Base-by-base conservation (phyloP, 1,140 invertebrate genomes). In the Brachionus paranguensis region DNA sequence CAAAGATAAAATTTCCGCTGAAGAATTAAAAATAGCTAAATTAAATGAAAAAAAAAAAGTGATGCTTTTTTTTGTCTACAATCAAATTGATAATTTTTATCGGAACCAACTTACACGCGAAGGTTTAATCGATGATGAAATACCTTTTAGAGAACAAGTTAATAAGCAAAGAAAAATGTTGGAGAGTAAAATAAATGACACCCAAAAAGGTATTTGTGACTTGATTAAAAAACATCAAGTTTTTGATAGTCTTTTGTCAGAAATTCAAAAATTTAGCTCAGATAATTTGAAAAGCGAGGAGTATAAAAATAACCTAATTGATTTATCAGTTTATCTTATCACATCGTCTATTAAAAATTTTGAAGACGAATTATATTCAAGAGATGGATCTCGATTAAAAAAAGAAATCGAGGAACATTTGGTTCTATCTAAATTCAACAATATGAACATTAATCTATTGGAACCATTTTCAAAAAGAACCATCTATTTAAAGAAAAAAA, bases 401-500 rank as follows among this genome's bases (percentile, higher is more conserved):
- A 72, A 43, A 41, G 68, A 72, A 72, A 72, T 72, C 11, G 37
- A 72, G 20, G 37, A 72, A 41, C 37, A 41, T 43, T 43, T 72
- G 17, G 29, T 72, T 72, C 2, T 8, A 41, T 45, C 17, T 45
- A 72, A 72, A 43, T 68, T 68, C 20, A 68, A 68, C 11, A 72
- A 41, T 37, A 20, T 37, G 17, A 72, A 72, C 37, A 72, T 72
- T 72, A 41, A 72, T 24, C 29, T 72, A 20, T 17, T 72, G 6
- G 37, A 43, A n/a, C 68, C 68, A 41, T 72, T 72, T 72, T 72
- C 68, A 43, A 72, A 72, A 72, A 72, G 68, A 72, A 41, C 37
- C 6, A 43, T 72, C 20, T 72, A n/a, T 72, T 43, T 72, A 43
- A 72, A 72, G 41, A 72, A 72, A 72, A 72, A 72, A 72, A 72